Base-by-base conservation (phyloP, 2,113 vertebrate species). In the Crotalus horridus region DNA sequence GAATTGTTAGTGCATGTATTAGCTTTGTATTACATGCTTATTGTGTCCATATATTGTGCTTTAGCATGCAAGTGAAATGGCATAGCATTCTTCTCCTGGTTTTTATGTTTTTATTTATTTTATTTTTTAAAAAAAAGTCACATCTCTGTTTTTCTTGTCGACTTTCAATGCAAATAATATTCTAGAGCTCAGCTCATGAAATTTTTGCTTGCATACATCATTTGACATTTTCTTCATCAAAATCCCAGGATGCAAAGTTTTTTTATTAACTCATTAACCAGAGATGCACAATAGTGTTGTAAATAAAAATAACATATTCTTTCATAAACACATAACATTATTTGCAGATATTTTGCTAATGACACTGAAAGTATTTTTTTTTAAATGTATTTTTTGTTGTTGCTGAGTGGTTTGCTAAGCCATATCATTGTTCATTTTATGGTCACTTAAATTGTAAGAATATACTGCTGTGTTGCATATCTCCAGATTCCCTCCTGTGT, bases 1-100 rank as follows among this genome's bases (percentile, higher is more conserved):
- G 58, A 90, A 4, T 74, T 85, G 29, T 93, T 48, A 56, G 58
- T 93, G 93, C 53, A 43, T 96, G 95, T 92, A 91, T 33, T 88
- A n/a, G 91, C 53, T 43, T 48, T 0, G 13, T 29, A 43, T 61
- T 51, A 29, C 87, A 92, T 87, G 88, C 92, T 95, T 89, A 54
- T 59, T 90, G 88, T 90, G 64, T 43, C n/a, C 15, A 29, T 85
- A 26, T 54, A 86, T 85, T 88, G 17, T 93, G 88, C 56, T 90
- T 89, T 94, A 92, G 69, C 46, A 93, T 12, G 3, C 94, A 89
- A 69, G 90, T 86, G 33, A 92, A 21, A 56, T 90, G 74, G 81
- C 59, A 92, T 92, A 90, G 85, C 91, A 74, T 1, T 39, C 74
- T 81, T 39, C 74, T 81, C 56, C 88, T 21, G 1, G 89, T 0